Percentiles rank a stretch among this genome's conserved stretches.
These are phyloP conservation scores for Lacerta viridis DNA, from an alignment of 2,797 vertebrate species.

Conservation along the genomic window DNA sequence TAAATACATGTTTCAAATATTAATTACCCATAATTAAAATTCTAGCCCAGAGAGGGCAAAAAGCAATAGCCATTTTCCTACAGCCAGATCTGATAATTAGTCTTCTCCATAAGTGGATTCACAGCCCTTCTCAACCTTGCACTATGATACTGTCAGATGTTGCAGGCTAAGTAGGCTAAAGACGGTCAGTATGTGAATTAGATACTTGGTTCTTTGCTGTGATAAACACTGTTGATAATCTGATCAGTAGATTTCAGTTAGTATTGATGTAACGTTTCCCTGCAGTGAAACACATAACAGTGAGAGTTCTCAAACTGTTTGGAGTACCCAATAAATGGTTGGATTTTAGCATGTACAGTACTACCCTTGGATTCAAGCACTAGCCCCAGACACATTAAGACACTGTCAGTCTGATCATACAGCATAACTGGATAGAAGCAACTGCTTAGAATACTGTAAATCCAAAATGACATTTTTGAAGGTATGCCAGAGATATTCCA, in stretches of 20 bases:
- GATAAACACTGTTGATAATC: not conserved
- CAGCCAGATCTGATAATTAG: slow-evolving; percentile 31
- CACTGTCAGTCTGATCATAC: too few species aligned
- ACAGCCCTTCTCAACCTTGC: not conserved
- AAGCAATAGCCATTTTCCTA: not conserved
- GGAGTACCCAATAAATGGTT: not conserved
- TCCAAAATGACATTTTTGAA: too few species aligned
- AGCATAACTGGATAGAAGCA: too few species aligned
- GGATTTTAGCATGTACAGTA: too few species aligned
- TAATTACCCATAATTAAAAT: slow-evolving; percentile 30
- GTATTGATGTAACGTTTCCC: not conserved
- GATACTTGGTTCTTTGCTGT: not conserved
- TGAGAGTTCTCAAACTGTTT: not conserved
- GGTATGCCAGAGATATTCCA: too few species aligned
- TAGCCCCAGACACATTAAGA: too few species aligned
- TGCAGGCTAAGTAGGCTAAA: not conserved
- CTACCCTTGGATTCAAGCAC: too few species aligned
- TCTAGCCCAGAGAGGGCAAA: not conserved
- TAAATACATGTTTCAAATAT: too few species aligned
- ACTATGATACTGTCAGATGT: slow-evolving; percentile 16
- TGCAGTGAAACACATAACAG: too few species aligned
- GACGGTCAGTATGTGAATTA: not conserved
- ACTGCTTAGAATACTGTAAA: too few species aligned
- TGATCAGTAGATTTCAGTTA: not conserved
- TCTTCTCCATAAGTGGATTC: slow-evolving; percentile 10